Percentiles rank a stretch among this genome's conserved stretches.
Conservation (phyloP, 1,140 invertebrate genomes). For the Periplaneta americana region DNA sequence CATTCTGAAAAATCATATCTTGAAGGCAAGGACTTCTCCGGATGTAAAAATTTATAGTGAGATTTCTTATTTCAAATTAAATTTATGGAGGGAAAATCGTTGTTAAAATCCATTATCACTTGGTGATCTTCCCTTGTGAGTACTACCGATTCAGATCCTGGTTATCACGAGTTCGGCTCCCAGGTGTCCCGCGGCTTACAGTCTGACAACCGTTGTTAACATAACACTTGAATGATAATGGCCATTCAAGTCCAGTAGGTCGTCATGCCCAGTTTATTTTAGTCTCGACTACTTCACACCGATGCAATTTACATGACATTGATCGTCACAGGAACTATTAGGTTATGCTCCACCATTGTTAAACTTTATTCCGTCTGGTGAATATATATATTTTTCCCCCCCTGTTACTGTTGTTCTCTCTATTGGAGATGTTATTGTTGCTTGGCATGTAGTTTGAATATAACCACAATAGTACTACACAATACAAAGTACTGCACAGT, state of each 20-base stretch:
- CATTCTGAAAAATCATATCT: too few relatives aligned
- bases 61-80: too few relatives aligned
- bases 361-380: background rate
- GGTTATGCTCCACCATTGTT: background rate
- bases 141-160: too few relatives aligned
- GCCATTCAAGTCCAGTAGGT: too few relatives aligned
- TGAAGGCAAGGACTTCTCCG: too few relatives aligned
- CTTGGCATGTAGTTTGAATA: background rate
- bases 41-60: too few relatives aligned
- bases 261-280: background rate
- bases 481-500: background rate
- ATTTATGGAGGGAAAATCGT: too few relatives aligned
- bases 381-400: background rate
- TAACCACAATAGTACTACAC: background rate
- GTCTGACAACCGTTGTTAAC: background rate
- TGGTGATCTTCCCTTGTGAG: too few relatives aligned
- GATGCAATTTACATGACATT: background rate
- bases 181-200: background rate
- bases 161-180: background rate
- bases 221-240: background rate
- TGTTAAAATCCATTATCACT: too few relatives aligned
- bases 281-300: background rate
- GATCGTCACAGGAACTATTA: background rate
- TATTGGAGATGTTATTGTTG: conserved; percentile 7
- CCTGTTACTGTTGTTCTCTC: background rate